Conservation (phyloP, 2,797 vertebrate species). For the Protonibea diacanthus region DNA sequence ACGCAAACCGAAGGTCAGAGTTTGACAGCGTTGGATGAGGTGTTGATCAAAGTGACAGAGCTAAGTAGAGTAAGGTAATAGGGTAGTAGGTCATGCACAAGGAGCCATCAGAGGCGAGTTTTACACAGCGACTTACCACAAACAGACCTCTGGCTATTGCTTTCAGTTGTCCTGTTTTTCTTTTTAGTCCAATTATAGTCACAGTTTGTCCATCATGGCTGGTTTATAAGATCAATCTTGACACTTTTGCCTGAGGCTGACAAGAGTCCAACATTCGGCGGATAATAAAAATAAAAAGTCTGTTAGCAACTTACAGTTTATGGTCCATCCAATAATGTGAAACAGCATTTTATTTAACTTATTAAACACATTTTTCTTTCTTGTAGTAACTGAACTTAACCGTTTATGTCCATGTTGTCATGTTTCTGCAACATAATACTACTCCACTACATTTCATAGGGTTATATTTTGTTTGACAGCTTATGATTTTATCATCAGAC, state of each 20-base stretch:
- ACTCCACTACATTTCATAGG: neutral
- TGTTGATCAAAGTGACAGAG: conserved; percentile 52
- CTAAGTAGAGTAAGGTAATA: conserved; percentile 42
- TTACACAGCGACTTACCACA: neutral
- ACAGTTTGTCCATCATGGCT: neutral
- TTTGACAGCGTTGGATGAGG: conserved; percentile 37
- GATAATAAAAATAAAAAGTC: neutral
- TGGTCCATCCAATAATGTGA: neutral
- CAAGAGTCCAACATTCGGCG: neutral
- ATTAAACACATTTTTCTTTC: neutral
- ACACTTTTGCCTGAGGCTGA: conserved; percentile 9
- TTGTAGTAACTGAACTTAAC: neutral
- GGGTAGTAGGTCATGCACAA: conserved; percentile 30
- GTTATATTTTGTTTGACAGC: neutral
- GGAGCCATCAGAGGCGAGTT: conserved; percentile 10
- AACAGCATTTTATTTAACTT: neutral
- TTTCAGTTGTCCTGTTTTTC: neutral
- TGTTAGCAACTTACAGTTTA: neutral
- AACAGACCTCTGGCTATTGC: conserved; percentile 6
- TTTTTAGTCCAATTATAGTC: conserved; percentile 8
- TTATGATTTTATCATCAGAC: too few species aligned
- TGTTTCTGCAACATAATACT: neutral
- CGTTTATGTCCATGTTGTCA: neutral
- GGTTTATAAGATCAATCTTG: neutral
- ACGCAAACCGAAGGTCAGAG: conserved; percentile 33